phyloP scores from a whole-genome alignment of 2,888 invertebrate genomes.

The Hydriomena furcata region DNA sequence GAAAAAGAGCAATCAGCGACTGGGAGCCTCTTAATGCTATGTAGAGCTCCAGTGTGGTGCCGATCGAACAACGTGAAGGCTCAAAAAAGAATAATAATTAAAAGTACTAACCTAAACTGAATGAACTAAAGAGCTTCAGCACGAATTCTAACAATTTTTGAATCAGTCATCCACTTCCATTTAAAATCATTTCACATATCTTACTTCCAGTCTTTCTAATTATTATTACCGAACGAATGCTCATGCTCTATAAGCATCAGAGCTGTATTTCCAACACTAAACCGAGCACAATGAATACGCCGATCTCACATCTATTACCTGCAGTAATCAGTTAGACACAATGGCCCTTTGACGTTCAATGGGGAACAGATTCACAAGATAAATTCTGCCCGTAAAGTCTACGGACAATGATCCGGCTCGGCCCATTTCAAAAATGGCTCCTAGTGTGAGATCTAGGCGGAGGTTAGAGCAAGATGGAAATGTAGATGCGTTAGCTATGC shows the following conservation, averaged over 20 bases:
- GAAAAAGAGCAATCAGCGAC: too few species aligned
- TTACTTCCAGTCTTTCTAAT: too few species aligned
- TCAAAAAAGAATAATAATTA: too few species aligned
- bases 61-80: too few species aligned
- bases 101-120: too few species aligned
- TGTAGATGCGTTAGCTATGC: neutral
- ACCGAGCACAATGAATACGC: constrained; percentile 50
- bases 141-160: too few species aligned
- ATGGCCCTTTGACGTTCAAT: constrained; percentile 62
- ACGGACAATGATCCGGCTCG: constrained; percentile 38
- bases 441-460: constrained; percentile 26
- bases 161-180: too few species aligned
- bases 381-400: constrained; percentile 50
- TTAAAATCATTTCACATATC: too few species aligned
- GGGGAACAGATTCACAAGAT: constrained; percentile 65
- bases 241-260: neutral
- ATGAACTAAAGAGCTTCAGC: too few species aligned
- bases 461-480: constrained; percentile 3
- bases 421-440: constrained; percentile 40
- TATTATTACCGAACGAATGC: too few species aligned
- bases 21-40: too few species aligned
- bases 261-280: constrained; percentile 24
- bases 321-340: constrained; percentile 72
- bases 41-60: too few species aligned
- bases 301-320: constrained; percentile 68